phyloP scores from a whole-genome alignment of 2,888 invertebrate species.

The Polyommatus iphigenia region DNA sequence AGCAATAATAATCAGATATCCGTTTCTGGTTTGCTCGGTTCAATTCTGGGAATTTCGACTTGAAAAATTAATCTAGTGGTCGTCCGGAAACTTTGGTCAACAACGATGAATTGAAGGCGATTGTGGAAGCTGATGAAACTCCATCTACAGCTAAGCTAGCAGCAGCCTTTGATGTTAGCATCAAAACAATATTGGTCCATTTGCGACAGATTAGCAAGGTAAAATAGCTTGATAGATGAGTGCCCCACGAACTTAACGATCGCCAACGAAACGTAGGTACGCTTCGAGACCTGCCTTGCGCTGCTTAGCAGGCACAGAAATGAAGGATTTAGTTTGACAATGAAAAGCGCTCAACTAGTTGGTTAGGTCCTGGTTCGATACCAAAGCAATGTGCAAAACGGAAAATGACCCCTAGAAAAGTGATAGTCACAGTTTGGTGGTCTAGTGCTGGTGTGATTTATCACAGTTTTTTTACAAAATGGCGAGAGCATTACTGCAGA shows the following conservation, averaged over 20 bases:
- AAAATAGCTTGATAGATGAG: not conserved
- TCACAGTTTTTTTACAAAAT: too few relatives aligned
- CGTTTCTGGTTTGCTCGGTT: not conserved
- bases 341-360: not conserved
- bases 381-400: not conserved
- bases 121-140: not conserved
- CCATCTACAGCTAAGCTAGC: conserved; percentile 4
- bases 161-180: not conserved
- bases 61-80: not conserved
- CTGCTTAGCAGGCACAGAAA: conserved; percentile 32
- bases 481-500: too few relatives aligned
- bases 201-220: not conserved
- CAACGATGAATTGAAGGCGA: not conserved
- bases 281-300: conserved; percentile 28
- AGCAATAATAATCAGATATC: not conserved
- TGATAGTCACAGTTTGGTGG: not conserved
- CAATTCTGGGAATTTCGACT: not conserved
- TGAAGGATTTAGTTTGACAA: conserved; percentile 2
- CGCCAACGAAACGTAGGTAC: conserved; percentile 17
- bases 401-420: conserved; percentile 33
- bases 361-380: not conserved
- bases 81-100: not conserved
- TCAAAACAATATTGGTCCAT: conserved; percentile 15
- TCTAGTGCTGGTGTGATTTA: too few relatives aligned
- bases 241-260: conserved; percentile 14